These are phyloP conservation scores for Echiichthys vipera DNA, from an alignment of 2,797 vertebrate species.

Conservation along the genomic window DNA sequence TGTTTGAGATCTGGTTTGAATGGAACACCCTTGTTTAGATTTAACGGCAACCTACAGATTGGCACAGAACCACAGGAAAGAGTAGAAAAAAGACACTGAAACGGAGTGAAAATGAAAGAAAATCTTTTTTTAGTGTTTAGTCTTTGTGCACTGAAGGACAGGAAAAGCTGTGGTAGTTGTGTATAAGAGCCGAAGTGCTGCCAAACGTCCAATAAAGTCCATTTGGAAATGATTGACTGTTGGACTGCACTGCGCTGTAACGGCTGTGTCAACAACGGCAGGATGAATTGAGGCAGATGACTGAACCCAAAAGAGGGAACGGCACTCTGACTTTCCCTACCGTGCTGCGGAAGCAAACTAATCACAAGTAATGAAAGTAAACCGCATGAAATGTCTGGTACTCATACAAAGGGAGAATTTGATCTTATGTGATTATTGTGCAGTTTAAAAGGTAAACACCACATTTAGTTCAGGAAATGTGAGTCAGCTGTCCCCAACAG, in stretches of 20 bases:
- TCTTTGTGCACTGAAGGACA: constrained; percentile 43
- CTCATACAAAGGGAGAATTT: neutral
- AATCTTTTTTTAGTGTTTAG: constrained; percentile 53
- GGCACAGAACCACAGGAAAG: neutral
- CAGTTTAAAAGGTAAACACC: constrained; percentile 32
- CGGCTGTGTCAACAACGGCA: constrained; percentile 61
- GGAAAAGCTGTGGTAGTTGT: constrained; percentile 25
- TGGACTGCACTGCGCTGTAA: constrained; percentile 22
- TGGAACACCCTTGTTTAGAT: neutral
- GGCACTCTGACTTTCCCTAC: constrained; percentile 17
- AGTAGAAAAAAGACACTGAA: neutral
- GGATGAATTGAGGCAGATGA: constrained; percentile 26
- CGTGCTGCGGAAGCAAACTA: constrained; percentile 16
- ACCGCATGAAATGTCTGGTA: neutral
- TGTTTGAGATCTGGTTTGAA: constrained; percentile 1
- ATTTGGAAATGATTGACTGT: constrained; percentile 26
- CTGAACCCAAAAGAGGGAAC: constrained; percentile 1
- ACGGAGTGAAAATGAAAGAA: constrained; percentile 25
- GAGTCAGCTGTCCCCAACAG: neutral
- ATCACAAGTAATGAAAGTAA: constrained; percentile 31
- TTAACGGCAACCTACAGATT: neutral
- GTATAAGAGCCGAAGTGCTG: constrained; percentile 15
- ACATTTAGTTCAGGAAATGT: neutral
- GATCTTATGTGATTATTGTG: neutral
- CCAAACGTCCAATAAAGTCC: constrained; percentile 52